Percentiles rank a stretch among this genome's conserved stretches.
These are phyloP conservation scores for Morpho deidamia DNA, from an alignment of 2,888 invertebrate species.

Conservation along the genomic window DNA sequence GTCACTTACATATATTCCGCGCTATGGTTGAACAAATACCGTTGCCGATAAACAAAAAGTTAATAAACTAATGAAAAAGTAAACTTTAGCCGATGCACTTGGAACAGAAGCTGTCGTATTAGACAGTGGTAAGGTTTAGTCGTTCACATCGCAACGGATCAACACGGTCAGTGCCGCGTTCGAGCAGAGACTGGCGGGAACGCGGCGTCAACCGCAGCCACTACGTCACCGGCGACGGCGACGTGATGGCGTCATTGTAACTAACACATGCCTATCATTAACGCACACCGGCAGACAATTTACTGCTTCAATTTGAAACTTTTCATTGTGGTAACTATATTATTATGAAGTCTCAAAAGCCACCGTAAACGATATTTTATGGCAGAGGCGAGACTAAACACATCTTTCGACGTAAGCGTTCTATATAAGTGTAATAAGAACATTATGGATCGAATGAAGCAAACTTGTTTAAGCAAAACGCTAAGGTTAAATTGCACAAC, in stretches of 20 bases:
- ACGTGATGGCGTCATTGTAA: constrained; percentile 57
- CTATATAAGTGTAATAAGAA: constrained; percentile 7
- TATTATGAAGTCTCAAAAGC: constrained; percentile 27
- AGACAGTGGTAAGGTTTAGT: constrained; percentile 66
- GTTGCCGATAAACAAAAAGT: constrained; percentile 48
- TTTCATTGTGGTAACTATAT: constrained; percentile 34
- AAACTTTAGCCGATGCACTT: constrained; percentile 50
- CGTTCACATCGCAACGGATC: constrained; percentile 76
- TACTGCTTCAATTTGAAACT: constrained; percentile 33
- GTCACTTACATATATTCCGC: constrained; percentile 62
- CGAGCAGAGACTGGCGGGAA: constrained; percentile 63
- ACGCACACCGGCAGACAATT: constrained; percentile 24
- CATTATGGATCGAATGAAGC: neutral
- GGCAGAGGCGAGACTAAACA: constrained; percentile 49
- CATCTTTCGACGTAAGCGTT: constrained; percentile 6
- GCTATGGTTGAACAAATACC: constrained; percentile 37
- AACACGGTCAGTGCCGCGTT: constrained; percentile 73
- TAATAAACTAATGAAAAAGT: constrained; percentile 42
- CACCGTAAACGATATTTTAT: constrained; percentile 31
- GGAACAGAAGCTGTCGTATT: constrained; percentile 67
- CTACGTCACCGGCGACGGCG: constrained; percentile 30
- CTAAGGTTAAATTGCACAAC: too few relatives aligned
- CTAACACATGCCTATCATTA: constrained; percentile 28
- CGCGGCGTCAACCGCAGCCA: constrained; percentile 26
- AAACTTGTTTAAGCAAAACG: neutral